Evolutionary conservation across 2,797 vertebrate species (phyloP).

Genomic region (Macropodus opercularis): DNA sequence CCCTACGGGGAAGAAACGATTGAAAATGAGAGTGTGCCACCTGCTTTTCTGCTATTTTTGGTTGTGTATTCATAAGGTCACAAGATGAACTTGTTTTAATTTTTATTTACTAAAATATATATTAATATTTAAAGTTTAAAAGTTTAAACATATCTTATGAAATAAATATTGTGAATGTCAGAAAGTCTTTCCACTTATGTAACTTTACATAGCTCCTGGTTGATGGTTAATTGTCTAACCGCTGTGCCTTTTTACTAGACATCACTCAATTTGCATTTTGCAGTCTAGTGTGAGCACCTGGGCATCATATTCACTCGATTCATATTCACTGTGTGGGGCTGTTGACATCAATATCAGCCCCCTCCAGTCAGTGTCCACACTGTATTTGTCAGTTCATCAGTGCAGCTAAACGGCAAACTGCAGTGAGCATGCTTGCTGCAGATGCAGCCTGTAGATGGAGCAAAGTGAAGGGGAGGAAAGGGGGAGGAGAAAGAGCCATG

Average conservation of each 20-base stretch:
- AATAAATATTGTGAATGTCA: constrained; percentile 17
- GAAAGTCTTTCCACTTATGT: not conserved
- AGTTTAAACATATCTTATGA: not conserved
- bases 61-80: too few species aligned
- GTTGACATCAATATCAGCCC: constrained; percentile 11
- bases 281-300: not conserved
- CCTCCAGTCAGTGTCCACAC: constrained; percentile 42
- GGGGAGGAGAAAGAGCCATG: constrained; percentile 43
- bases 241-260: not conserved
- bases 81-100: constrained; percentile 4
- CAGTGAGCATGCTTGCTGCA: constrained; percentile 75
- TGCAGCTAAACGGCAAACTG: constrained; percentile 66
- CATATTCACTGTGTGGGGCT: not conserved
- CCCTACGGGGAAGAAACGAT: too few species aligned
- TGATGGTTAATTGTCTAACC: not conserved
- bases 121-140: not conserved
- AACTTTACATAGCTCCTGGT: not conserved
- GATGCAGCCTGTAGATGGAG: constrained; percentile 70
- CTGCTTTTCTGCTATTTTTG: too few species aligned
- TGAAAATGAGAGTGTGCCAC: too few species aligned
- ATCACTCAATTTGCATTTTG: not conserved
- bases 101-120: not conserved
- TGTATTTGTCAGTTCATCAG: constrained; percentile 49
- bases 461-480: constrained; percentile 61
- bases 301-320: not conserved